Percentiles rank a stretch among this genome's conserved stretches.
phyloP scores from a whole-genome alignment of 1,140 invertebrate genomes.

The Cardiocondyla obscurior region DNA sequence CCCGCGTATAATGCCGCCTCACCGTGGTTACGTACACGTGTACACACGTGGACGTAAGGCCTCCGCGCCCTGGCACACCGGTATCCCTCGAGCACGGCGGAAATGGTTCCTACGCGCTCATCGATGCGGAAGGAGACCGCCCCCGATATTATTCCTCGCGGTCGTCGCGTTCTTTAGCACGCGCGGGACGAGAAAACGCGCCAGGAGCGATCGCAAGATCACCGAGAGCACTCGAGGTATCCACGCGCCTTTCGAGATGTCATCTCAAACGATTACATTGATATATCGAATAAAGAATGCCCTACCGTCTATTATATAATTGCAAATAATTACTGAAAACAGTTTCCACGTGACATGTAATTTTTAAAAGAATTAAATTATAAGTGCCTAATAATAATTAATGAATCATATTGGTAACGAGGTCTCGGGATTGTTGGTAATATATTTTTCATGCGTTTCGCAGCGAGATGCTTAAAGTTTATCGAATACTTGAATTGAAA shows the following conservation, averaged over 20 bases:
- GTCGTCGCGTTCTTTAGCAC: slow-evolving; percentile 17
- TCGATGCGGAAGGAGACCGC: slow-evolving; percentile 10
- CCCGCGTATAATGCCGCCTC: slow-evolving; percentile 73
- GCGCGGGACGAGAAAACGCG: slow-evolving; percentile 7
- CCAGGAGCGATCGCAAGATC: neutral
- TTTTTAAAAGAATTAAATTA: neutral
- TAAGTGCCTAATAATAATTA: neutral
- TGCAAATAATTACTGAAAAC: neutral
- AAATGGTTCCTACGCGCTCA: slow-evolving; percentile 27
- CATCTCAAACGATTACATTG: neutral
- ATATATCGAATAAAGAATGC: neutral
- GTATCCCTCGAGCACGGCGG: slow-evolving; percentile 2
- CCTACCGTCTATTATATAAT: neutral
- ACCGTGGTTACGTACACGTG: slow-evolving; percentile 61
- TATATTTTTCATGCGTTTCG: neutral
- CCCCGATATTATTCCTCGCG: slow-evolving; percentile 33
- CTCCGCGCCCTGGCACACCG: slow-evolving; percentile 55
- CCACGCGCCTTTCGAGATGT: neutral
- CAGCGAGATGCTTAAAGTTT: neutral
- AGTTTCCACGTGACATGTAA: neutral
- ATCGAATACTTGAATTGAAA: neutral
- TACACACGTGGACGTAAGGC: slow-evolving; percentile 28
- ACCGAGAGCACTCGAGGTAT: neutral
- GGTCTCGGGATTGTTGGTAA: neutral
- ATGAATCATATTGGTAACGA: neutral